Percentiles rank a stretch among this genome's conserved stretches.
These are phyloP conservation scores for Brienomyrus longianalis DNA, from an alignment of 2,113 vertebrate genomes.

Conservation along the genomic window DNA sequence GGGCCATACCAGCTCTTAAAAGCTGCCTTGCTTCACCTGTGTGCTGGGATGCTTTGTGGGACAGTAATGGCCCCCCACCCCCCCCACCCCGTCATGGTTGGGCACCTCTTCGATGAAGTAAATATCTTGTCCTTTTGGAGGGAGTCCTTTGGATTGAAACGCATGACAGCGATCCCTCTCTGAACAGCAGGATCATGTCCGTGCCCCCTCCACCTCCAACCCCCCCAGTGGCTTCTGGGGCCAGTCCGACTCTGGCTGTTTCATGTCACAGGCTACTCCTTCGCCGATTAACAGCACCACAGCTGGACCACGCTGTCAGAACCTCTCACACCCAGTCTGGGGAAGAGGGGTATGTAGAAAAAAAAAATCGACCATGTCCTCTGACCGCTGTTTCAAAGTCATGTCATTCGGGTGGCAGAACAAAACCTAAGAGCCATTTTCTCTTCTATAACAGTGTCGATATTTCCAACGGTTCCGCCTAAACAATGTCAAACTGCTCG, in stretches of 20 bases:
- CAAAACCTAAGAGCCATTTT: background rate
- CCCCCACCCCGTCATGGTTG: background rate
- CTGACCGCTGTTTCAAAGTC: background rate
- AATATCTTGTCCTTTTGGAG: conserved; percentile 40
- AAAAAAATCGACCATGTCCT: background rate
- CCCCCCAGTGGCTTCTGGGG: background rate
- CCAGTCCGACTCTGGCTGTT: background rate
- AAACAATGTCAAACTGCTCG: background rate
- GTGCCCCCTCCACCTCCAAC: background rate
- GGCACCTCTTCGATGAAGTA: conserved; percentile 18
- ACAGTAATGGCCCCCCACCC: conserved; percentile 26
- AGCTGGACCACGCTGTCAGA: background rate
- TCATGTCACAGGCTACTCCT: conserved; percentile 20
- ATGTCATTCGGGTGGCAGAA: background rate
- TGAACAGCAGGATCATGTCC: background rate
- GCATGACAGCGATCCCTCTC: conserved; percentile 29
- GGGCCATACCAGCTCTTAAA: conserved; percentile 41
- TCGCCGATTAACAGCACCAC: conserved; percentile 25
- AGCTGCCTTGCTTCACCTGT: conserved; percentile 22
- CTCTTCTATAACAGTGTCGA: background rate
- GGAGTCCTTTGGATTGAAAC: conserved; percentile 29
- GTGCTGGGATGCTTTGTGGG: background rate
- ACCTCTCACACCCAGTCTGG: background rate
- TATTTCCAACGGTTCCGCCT: background rate
- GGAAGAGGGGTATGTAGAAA: background rate